Evolutionary conservation across 2,113 vertebrate genomes (phyloP).

Genomic region (Cyphomyrus plagiostoma): DNA sequence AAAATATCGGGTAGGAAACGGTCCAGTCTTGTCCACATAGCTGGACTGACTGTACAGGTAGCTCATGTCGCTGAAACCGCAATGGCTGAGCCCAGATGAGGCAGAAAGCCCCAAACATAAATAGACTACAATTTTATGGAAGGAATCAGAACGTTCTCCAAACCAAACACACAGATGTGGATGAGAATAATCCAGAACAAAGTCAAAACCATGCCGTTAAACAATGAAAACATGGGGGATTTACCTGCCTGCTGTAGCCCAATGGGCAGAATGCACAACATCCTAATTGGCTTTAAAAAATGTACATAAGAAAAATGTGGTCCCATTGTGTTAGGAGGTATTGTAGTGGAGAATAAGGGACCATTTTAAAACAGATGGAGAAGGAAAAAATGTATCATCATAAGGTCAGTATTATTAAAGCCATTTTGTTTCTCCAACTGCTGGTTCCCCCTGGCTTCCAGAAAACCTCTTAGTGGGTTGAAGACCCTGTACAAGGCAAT

Average conservation of each 20-base stretch:
- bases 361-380: constrained; percentile 3
- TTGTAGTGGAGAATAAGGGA: constrained; percentile 1
- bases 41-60: not conserved
- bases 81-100: not conserved
- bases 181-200: constrained; percentile 7
- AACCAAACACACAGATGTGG: constrained; percentile 14
- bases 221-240: constrained; percentile 13
- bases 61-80: not conserved
- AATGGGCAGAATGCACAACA: not conserved
- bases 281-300: not conserved
- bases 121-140: constrained; percentile 3
- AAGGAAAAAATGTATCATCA: not conserved
- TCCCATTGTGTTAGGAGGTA: constrained; percentile 10
- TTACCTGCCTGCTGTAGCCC: constrained; percentile 11
- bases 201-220: not conserved
- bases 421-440: not conserved
- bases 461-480: not conserved
- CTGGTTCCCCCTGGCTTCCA: not conserved
- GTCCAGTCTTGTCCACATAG: constrained; percentile 7
- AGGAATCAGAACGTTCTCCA: not conserved
- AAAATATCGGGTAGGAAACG: constrained; percentile 18
- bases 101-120: constrained; percentile 10
- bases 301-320: constrained; percentile 2
- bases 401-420: not conserved
- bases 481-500: not conserved